Conservation (phyloP, 2,888 invertebrate species). For the Dendrolimus houi region DNA sequence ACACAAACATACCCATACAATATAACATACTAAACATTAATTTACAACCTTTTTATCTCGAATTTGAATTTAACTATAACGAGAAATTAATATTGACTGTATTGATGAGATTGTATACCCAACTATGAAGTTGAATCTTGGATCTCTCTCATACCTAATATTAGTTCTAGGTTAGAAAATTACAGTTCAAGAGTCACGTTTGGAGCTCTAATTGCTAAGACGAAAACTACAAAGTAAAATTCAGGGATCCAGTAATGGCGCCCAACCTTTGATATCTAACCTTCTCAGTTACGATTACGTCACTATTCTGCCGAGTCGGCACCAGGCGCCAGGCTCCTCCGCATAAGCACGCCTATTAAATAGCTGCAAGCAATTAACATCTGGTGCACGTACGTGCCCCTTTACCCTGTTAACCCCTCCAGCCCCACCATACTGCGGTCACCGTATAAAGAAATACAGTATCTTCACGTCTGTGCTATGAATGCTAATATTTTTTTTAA, state of each 20-base stretch:
- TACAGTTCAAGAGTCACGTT: neutral
- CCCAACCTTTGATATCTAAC: neutral
- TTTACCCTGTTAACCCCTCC: constrained; percentile 4
- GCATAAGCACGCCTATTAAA: constrained; percentile 40
- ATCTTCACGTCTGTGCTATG: no score
- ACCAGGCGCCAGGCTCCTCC: constrained; percentile 18
- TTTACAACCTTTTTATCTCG: no score
- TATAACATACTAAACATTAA: no score
- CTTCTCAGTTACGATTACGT: constrained; percentile 12
- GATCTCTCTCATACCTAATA: no score
- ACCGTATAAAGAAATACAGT: neutral
- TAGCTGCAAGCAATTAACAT: constrained; percentile 58
- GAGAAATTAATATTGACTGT: no score
- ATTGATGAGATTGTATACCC: no score
- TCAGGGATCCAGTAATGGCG: neutral
- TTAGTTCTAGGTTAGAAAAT: neutral
- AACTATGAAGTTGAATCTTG: no score
- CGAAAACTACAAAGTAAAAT: neutral
- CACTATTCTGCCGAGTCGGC: constrained; percentile 14
- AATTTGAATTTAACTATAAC: no score
- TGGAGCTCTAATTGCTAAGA: neutral
- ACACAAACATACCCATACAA: no score
- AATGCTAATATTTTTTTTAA: no score
- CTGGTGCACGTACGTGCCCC: constrained; percentile 42
- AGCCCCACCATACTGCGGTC: constrained; percentile 32